phyloP scores from a whole-genome alignment of 2,113 vertebrate species.

The Carassius gibelio region DNA sequence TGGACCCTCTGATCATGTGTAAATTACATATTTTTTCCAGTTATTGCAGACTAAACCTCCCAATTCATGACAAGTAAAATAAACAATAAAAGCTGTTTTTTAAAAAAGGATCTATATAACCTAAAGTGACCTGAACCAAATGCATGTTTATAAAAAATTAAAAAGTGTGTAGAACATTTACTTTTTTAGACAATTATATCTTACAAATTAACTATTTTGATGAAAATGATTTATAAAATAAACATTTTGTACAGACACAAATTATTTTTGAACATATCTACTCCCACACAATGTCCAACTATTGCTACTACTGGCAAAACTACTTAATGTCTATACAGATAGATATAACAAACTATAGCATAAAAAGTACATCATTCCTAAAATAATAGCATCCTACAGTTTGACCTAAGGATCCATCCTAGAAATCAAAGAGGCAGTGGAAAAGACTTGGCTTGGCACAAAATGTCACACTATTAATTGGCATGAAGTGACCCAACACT shows the following conservation, averaged over 20 bases:
- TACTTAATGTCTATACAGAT: not conserved
- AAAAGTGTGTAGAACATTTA: not conserved
- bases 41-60: not conserved
- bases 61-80: not conserved
- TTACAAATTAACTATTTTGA: not conserved
- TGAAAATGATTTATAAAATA: not conserved
- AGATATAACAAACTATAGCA: no score
- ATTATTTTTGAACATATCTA: not conserved
- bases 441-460: conserved; percentile 1
- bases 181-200: not conserved
- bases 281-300: not conserved
- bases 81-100: no score
- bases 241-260: no score
- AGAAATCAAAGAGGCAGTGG: not conserved
- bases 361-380: no score
- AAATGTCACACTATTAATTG: conserved; percentile 14
- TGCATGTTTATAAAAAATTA: not conserved
- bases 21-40: not conserved
- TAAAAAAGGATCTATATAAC: not conserved
- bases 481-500: not conserved
- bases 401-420: no score
- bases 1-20: not conserved
- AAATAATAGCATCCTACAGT: no score
- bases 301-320: not conserved
- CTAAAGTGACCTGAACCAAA: not conserved